Percentiles rank a stretch among this genome's conserved stretches.
These are phyloP conservation scores for Conger conger DNA, from an alignment of 2,113 vertebrate genomes.

Conservation along the genomic window DNA sequence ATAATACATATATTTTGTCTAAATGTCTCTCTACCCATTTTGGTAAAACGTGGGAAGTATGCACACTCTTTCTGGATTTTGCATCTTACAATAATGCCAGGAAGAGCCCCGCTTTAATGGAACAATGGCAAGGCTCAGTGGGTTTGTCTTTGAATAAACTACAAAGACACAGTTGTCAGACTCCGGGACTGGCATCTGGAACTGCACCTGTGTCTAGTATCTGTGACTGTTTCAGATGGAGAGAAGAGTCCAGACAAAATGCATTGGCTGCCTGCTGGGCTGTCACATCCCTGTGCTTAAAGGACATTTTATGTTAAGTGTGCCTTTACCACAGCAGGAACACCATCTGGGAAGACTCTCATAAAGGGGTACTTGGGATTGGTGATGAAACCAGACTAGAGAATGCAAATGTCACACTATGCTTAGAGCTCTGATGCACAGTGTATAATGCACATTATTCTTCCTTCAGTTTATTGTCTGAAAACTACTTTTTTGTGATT, in stretches of 20 bases:
- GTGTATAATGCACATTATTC: background rate
- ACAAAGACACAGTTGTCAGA: conserved; percentile 3
- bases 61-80: background rate
- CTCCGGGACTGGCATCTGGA: background rate
- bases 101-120: background rate
- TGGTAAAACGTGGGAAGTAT: background rate
- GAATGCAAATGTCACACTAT: background rate
- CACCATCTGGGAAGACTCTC: background rate
- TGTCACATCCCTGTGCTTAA: conserved; percentile 9
- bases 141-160: conserved; percentile 2
- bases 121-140: background rate
- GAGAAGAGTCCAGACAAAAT: background rate
- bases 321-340: conserved; percentile 9
- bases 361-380: conserved; percentile 3
- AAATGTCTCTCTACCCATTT: background rate
- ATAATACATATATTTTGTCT: background rate
- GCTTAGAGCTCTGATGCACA: background rate
- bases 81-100: background rate
- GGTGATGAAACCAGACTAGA: background rate
- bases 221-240: background rate
- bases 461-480: background rate
- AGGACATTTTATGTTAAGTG: conserved; percentile 11
- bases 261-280: conserved; percentile 1
- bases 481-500: background rate
- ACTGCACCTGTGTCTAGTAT: background rate